Evolutionary conservation across 2,113 vertebrate genomes (phyloP), one percentile per base, ranked within the genome.

Genomic region (Prunella fulvescens): DNA sequence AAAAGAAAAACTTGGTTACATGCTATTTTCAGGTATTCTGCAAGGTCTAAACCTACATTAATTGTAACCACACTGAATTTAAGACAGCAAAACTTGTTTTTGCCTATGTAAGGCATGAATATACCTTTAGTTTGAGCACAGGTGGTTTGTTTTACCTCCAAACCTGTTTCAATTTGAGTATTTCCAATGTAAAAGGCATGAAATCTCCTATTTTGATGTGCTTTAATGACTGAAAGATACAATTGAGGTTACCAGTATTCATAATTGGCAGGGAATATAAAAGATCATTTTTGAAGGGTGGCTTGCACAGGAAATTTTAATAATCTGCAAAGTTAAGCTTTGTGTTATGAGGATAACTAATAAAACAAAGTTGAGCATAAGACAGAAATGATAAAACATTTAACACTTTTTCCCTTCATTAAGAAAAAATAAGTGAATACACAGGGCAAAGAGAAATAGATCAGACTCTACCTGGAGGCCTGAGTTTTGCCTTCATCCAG

Each of bases 391-490:
- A 64, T 37, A 23, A 44, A 44, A 24, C 7, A 44, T 28, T 11
- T 25, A 74, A 47, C 4, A 2, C 1, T 19, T 6, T 66, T 58
- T 48, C 12, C 7, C 6, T n/a, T 50, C 7, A 18, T 40, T 44
- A 37, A 44, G 37, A 29, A 54, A 23, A 58, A 56, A 4, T 6
- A 53, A 61, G 5, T 10, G 7, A 62, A 28, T 19, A 16, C 3
- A 10, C 1, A 42, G 19, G 7, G 12, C 14, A 72, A 81, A 73
- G 11, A 72, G 28, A 70, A 89, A 60, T 45, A 65, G 58, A 19
- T 29, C 44, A 69, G 26, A 4, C 28, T 37, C 6, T 89, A 97
- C 96, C 95, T 98, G 90, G 42, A 73, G 35, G 54, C 39, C 67
- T 94, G 90, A 71, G 64, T 42, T 95, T 58, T 57, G 13, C 56